Conservation (phyloP, 2,113 vertebrate species). For the Pterocles orientalis region DNA sequence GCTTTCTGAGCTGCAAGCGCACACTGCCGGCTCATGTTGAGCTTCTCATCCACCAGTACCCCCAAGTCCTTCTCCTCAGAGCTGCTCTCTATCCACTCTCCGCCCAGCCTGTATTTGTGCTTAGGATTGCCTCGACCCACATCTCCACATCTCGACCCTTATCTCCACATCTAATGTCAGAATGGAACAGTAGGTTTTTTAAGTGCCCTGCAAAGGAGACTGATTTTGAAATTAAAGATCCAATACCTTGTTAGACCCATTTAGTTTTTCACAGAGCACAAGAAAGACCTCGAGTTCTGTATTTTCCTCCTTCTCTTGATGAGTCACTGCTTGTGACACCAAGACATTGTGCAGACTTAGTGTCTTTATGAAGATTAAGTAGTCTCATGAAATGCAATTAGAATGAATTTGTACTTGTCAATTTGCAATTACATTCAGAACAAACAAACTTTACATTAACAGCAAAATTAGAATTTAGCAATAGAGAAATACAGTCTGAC, state of each 20-base stretch:
- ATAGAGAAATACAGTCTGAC: neutral
- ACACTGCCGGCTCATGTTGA: no score
- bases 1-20: no score
- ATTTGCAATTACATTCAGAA: neutral
- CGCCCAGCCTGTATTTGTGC: no score
- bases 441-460: neutral
- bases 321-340: slow-evolving; percentile 23
- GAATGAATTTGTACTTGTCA: neutral
- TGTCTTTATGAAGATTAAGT: slow-evolving; percentile 18
- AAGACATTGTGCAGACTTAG: slow-evolving; percentile 21
- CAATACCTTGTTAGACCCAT: neutral
- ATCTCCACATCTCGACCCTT: no score
- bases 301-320: neutral
- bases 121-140: no score
- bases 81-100: no score
- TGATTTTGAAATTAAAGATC: neutral
- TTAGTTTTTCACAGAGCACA: neutral
- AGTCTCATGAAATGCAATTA: slow-evolving; percentile 32
- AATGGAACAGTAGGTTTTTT: neutral
- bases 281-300: neutral
- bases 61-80: no score
- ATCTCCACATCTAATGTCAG: neutral
- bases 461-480: neutral
- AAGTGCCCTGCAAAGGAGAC: neutral
- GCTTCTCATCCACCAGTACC: no score